Percentiles rank a stretch among this genome's conserved stretches.
phyloP scores from a whole-genome alignment of 2,888 invertebrate genomes.

The Mechanitis mazaeus region DNA sequence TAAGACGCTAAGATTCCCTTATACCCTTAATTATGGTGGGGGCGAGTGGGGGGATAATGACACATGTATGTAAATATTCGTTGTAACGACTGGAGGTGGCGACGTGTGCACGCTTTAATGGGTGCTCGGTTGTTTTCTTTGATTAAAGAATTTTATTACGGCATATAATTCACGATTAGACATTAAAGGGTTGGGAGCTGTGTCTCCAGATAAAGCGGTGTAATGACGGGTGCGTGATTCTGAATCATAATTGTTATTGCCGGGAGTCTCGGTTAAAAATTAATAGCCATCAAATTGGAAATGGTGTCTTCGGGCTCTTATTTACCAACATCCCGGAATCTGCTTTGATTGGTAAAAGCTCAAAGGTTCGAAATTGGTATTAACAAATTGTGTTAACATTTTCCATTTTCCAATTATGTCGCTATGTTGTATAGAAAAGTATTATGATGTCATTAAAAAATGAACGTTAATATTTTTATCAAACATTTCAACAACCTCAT shows the following conservation, averaged over 20 bases:
- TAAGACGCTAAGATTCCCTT: slow-evolving; percentile 77
- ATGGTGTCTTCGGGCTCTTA: slow-evolving; percentile 8
- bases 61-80: slow-evolving; percentile 76
- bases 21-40: slow-evolving; percentile 74
- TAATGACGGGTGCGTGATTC: slow-evolving; percentile 73
- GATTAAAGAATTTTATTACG: slow-evolving; percentile 77
- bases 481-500: slow-evolving; percentile 6
- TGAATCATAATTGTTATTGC: slow-evolving; percentile 71
- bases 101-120: slow-evolving; percentile 72
- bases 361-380: slow-evolving; percentile 3
- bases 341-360: slow-evolving; percentile 15
- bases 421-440: neutral
- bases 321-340: slow-evolving; percentile 13
- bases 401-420: slow-evolving; percentile 1
- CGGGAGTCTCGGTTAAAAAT: slow-evolving; percentile 33
- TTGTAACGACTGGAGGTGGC: slow-evolving; percentile 71
- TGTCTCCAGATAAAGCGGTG: slow-evolving; percentile 67
- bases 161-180: slow-evolving; percentile 76
- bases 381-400: slow-evolving; percentile 5
- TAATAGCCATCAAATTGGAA: slow-evolving; percentile 29
- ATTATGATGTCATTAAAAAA: slow-evolving; percentile 3
- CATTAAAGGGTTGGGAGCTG: slow-evolving; percentile 66
- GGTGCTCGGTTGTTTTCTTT: slow-evolving; percentile 74
- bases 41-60: slow-evolving; percentile 61
- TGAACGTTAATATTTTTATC: slow-evolving; percentile 4